phyloP scores from a whole-genome alignment of 2,113 vertebrate species.

The Psephotus haematonotus region DNA sequence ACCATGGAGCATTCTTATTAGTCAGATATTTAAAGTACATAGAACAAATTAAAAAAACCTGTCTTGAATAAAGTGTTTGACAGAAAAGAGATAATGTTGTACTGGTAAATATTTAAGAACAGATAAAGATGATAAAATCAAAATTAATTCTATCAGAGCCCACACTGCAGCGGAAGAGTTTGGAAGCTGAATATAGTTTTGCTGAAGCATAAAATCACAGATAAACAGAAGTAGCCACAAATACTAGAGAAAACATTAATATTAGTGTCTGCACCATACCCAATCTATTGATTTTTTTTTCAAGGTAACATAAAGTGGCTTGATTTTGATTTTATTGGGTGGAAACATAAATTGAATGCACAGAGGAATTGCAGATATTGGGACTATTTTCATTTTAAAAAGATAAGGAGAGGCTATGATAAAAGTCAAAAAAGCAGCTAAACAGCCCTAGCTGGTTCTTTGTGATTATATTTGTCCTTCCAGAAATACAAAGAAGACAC shows the following conservation, averaged over 20 bases:
- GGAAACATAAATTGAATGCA: background rate
- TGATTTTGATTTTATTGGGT: slow-evolving; percentile 17
- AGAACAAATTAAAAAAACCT: background rate
- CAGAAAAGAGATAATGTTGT: background rate
- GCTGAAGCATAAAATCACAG: slow-evolving; percentile 28
- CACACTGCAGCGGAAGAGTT: slow-evolving; percentile 12
- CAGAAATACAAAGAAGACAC: background rate
- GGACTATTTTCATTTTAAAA: background rate
- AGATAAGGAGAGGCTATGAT: background rate
- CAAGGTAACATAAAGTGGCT: background rate
- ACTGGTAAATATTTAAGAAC: slow-evolving; percentile 33
- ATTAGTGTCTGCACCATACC: background rate
- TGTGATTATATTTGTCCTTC: background rate
- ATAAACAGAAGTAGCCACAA: background rate
- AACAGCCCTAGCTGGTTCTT: background rate
- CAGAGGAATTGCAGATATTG: slow-evolving; percentile 9
- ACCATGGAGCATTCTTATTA: background rate
- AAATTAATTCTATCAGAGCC: slow-evolving; percentile 39
- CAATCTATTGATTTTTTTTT: background rate
- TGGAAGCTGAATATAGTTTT: background rate
- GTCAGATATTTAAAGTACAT: background rate
- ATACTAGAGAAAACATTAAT: background rate
- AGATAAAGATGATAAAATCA: slow-evolving; percentile 40
- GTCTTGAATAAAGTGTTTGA: background rate
- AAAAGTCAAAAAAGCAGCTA: background rate